A percentile compares a stretch with the other conserved stretches of the same genome.
phyloP scores from a whole-genome alignment of 2,797 vertebrate species.

The Eospalax fontanierii region DNA sequence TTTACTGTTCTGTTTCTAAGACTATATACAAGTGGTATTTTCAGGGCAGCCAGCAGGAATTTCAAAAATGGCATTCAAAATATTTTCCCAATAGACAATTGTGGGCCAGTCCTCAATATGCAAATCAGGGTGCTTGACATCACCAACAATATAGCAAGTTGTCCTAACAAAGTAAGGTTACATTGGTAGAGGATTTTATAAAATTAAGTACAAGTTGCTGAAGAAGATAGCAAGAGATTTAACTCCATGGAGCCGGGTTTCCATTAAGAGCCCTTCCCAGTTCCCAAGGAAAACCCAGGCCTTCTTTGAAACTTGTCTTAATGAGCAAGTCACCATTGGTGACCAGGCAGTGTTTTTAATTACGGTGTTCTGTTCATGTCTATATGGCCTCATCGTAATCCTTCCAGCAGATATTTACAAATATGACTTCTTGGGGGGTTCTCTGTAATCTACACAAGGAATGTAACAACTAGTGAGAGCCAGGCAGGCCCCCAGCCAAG shows the following conservation, averaged over 20 bases:
- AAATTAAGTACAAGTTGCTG: constrained; percentile 76
- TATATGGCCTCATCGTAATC: constrained; percentile 87
- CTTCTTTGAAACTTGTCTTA: constrained; percentile 82
- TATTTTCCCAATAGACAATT: constrained; percentile 70
- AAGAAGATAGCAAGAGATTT: constrained; percentile 24
- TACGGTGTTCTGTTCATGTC: constrained; percentile 78
- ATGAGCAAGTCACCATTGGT: constrained; percentile 83
- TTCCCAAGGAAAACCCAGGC: background rate
- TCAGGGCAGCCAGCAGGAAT: constrained; percentile 72
- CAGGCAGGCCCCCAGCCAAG: constrained; percentile 86
- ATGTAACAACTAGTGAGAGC: constrained; percentile 89
- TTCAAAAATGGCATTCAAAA: constrained; percentile 71
- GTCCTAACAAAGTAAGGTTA: constrained; percentile 61
- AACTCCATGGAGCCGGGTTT: constrained; percentile 59
- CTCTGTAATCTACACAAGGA: constrained; percentile 87
- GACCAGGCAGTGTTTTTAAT: constrained; percentile 89
- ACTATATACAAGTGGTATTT: constrained; percentile 74
- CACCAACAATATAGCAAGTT: background rate
- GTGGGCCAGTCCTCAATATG: constrained; percentile 19
- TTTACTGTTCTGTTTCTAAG: constrained; percentile 79
- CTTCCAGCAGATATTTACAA: constrained; percentile 89
- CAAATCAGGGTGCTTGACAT: constrained; percentile 34
- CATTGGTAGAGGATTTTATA: constrained; percentile 37
- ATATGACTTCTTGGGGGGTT: constrained; percentile 88
- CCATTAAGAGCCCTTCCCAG: constrained; percentile 23